Base-by-base conservation (phyloP, 2,888 invertebrate species). In the Clusia tigrina region DNA sequence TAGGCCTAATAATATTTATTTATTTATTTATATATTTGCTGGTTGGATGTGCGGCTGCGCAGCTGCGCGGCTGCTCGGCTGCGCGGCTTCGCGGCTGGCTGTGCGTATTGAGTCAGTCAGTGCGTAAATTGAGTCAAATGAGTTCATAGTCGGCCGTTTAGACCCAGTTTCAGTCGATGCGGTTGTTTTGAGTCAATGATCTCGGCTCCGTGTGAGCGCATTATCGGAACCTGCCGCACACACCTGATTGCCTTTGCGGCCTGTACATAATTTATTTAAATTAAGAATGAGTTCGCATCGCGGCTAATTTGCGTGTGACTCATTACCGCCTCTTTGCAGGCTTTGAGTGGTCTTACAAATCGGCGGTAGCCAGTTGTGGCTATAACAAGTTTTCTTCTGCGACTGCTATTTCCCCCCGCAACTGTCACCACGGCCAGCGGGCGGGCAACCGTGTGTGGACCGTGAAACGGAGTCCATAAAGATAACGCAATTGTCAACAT, bases 211-310 rank as follows among this genome's bases (percentile, higher is more conserved):
- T 32, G 32, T 5, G 12, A 5, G 32, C 15, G n/a, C 42, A 42
- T 42, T 42, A 3, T 17, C 3, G 6, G 12, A 10, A 17, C n/a
- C 10, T n/a, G 42, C 32, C 32, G 32, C 32, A 32, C n/a, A 3
- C 10, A 42, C 42, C n/a, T 42, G 42, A 42, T 42, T 42, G n/a
- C n/a, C n/a, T 60, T 62, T 63, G 65, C 73, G 76, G 70, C 73
- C 75, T 71, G n/a, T n/a, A n/a, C n/a, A 74, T 74, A 77, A 78
- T 69, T 68, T 78, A 77, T 77, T 73, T 69, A 77, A 77, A 76
- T 74, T 69, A 67, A 67, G 73, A 69, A 71, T 71, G 64, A 60
- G 64, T 52, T 52, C 10, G 42, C n/a, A 42, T n/a, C 54, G 62
- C 26, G 32, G 52, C 52, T 26, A 57, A 51, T 53, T 62, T 53